Base-by-base conservation (phyloP, 2,113 vertebrate species). In the Chlamydotis undulata region DNA sequence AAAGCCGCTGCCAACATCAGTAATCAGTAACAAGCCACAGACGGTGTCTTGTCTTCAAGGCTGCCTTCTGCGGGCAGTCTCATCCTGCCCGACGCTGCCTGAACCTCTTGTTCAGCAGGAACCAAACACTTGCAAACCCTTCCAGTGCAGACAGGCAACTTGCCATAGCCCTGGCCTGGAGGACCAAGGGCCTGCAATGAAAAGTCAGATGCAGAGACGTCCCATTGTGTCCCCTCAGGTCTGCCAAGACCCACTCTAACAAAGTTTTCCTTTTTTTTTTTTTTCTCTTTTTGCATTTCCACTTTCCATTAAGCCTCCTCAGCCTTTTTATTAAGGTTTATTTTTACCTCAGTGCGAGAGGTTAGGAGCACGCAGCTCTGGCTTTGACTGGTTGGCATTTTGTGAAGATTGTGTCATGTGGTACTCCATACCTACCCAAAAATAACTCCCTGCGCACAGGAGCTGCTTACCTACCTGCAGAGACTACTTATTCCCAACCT, bases 371-470 rank as follows among this genome's bases (percentile, higher is more conserved):
- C 6, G 2, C 3, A 6, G 76, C 83, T 96, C 87, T 61, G 39
- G 83, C 77, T 94, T 93, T 87, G 95, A 91, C 90, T 85, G 83
- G 74, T 85, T 91, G 96, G 95, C 94, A 94, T 97, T 96, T 95
- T 77, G 86, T 93, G 94, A 92, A 61, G 92, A 64, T 55, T 53
- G 50, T 69, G 67, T 59, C 93, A 61, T 12, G 9, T 83, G 94
- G 74, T 55, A 10, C 37, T 64, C 90, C 78, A 55, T 60, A 86
- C 56, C 52, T 60, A 26, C 21, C 63, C 91, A 65, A 94, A 96
- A 97, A 95, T 95, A 95, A 68, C 90, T 94, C 91, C 63, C 52
- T 53, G 89, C 1, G 3, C 86, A 56, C 53, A 28, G 70, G 63
- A 86, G 49, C 28, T 17, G 31, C 71, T 74, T 55, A 28, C 55